Evolutionary conservation across 2,113 vertebrate genomes (phyloP).

Genomic region (Mustela nigripes): DNA sequence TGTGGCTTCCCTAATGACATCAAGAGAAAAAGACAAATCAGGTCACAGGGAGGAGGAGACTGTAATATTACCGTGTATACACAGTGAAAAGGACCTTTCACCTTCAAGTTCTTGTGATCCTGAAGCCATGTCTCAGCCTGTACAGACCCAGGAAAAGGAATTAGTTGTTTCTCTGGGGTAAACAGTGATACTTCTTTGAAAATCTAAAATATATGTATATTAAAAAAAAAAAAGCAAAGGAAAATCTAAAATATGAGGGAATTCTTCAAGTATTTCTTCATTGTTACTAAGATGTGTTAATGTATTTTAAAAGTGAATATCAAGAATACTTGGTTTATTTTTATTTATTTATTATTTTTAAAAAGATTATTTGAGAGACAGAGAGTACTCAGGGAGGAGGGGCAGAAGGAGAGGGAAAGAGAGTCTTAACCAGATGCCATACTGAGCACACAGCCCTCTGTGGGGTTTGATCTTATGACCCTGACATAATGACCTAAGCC

Average conservation of each 20-base stretch:
- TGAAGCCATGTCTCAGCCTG: neutral
- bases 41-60: neutral
- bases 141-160: slow-evolving; percentile 62
- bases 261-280: slow-evolving; percentile 19
- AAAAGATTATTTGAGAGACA: neutral
- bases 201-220: slow-evolving; percentile 48
- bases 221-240: neutral
- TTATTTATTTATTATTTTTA: neutral
- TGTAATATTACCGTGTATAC: neutral
- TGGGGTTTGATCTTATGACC: neutral
- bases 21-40: slow-evolving; percentile 65
- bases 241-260: slow-evolving; percentile 49
- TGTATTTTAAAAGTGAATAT: slow-evolving; percentile 30
- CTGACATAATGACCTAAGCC: neutral
- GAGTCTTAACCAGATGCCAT: neutral
- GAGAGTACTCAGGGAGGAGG: neutral
- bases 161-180: slow-evolving; percentile 75
- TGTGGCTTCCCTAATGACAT: slow-evolving; percentile 49
- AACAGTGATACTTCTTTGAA: slow-evolving; percentile 52
- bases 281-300: slow-evolving; percentile 13
- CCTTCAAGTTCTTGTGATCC: slow-evolving; percentile 29
- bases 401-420: neutral
- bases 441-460: neutral
- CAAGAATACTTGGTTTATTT: slow-evolving; percentile 46
- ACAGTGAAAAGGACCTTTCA: slow-evolving; percentile 36